Evolutionary conservation across 2,113 vertebrate species (phyloP).

Genomic region (Amblyornis subalaris): DNA sequence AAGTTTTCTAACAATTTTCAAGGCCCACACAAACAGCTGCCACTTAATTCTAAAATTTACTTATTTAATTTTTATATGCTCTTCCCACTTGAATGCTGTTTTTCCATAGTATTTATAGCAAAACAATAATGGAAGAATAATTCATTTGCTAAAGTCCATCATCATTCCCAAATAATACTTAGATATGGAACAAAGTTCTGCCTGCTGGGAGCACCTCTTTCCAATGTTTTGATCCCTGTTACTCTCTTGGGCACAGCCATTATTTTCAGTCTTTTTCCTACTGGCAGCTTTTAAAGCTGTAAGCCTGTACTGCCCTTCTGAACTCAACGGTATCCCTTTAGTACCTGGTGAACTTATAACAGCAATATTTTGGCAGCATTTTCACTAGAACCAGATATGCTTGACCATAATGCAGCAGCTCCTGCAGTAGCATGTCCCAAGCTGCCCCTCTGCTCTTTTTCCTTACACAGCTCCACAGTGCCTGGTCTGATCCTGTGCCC

Average conservation of each 20-base stretch:
- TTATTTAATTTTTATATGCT: not conserved
- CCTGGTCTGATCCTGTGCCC: not conserved
- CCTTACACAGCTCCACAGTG: not conserved
- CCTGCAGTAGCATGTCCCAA: not conserved
- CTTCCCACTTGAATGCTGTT: not conserved
- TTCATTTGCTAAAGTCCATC: not conserved
- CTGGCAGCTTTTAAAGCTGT: not conserved
- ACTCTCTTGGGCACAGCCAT: not conserved
- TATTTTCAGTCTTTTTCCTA: not conserved
- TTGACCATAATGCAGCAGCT: not conserved
- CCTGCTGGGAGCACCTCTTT: not conserved
- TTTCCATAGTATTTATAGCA: not conserved
- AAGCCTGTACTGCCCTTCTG: not conserved
- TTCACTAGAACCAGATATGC: not conserved
- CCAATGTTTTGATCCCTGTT: fast-evolving
- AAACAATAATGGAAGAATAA: not conserved
- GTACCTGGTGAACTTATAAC: not conserved
- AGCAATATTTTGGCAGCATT: not conserved
- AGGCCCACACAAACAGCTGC: fast-evolving
- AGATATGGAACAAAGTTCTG: not conserved
- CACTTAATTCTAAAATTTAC: not conserved
- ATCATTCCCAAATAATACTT: not conserved
- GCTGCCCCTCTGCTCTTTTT: not conserved
- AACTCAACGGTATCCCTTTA: not conserved
- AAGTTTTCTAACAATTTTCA: not conserved